phyloP scores from a whole-genome alignment of 2,888 invertebrate species.

The Drosophila multiciliata region DNA sequence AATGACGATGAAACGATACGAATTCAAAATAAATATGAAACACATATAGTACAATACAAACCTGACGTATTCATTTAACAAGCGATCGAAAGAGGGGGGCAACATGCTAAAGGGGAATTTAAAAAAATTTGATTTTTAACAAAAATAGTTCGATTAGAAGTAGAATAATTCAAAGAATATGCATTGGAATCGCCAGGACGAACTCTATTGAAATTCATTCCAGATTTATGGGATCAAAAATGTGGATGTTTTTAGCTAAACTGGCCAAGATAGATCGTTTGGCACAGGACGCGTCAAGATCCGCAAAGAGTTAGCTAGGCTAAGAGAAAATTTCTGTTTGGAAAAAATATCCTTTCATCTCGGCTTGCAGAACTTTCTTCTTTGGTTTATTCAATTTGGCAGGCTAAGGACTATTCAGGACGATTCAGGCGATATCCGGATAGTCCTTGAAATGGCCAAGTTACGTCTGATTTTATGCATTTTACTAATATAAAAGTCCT shows the following conservation, averaged over 20 bases:
- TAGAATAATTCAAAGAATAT: background rate
- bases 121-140: background rate
- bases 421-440: background rate
- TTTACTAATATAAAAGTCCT: background rate
- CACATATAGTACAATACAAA: conserved; percentile 85
- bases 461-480: background rate
- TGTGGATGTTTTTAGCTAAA: background rate
- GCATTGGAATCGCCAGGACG: background rate
- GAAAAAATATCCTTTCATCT: background rate
- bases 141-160: background rate
- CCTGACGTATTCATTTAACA: conserved; percentile 80
- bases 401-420: background rate
- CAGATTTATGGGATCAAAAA: background rate
- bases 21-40: conserved; percentile 84
- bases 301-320: no score
- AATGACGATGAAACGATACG: conserved; percentile 80
- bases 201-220: background rate
- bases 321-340: background rate
- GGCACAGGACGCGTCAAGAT: no score
- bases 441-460: background rate
- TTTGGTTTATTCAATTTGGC: background rate
- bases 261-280: no score
- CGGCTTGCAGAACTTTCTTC: background rate
- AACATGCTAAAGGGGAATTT: background rate
- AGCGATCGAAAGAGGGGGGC: background rate